These are phyloP conservation scores for Alauda arvensis DNA, from an alignment of 2,797 vertebrate genomes.

Conservation along the genomic window DNA sequence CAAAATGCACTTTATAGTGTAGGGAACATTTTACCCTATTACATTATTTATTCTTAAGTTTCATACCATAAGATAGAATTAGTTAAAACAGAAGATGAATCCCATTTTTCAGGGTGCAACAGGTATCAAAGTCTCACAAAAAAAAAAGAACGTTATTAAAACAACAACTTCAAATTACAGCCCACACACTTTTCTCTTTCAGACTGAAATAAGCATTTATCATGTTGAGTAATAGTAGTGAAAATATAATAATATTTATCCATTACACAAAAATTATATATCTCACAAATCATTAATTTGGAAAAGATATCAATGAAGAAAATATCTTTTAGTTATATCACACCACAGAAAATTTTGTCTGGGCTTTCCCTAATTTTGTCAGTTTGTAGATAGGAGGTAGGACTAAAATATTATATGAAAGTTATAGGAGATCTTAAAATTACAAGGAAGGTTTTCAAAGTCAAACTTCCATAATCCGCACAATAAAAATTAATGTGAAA, in stretches of 20 bases:
- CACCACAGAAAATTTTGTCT: neutral
- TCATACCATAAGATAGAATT: neutral
- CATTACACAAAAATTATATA: neutral
- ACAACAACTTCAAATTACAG: neutral
- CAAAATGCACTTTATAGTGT: neutral
- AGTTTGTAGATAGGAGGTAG: neutral
- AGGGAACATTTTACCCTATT: neutral
- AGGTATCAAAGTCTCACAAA: neutral
- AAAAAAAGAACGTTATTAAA: neutral
- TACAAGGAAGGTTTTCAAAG: neutral
- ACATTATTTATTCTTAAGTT: neutral
- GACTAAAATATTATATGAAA: neutral
- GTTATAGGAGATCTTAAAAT: neutral
- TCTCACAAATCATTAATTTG: neutral
- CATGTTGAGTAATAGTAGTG: neutral
- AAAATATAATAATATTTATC: neutral
- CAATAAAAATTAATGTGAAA: neutral
- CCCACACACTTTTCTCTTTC: neutral
- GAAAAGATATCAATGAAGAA: neutral
- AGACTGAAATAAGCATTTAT: neutral
- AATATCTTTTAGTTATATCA: neutral
- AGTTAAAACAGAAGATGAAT: neutral
- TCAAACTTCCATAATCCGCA: neutral
- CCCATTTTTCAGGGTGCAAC: neutral
- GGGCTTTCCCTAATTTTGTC: neutral